Conservation (phyloP, 1,140 invertebrate species). For the Drosophila simulans region DNA sequence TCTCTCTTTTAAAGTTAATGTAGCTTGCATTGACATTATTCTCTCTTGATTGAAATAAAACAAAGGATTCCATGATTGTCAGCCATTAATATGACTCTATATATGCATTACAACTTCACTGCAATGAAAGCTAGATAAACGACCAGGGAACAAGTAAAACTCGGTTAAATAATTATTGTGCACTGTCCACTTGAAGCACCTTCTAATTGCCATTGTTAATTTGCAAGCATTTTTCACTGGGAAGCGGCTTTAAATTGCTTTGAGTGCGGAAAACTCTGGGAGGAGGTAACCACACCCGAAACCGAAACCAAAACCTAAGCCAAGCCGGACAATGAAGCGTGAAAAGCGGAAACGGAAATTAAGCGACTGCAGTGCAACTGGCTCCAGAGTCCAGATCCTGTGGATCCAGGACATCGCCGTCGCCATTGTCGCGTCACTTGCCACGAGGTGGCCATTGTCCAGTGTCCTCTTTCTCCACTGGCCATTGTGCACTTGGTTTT, state of each 20-base stretch:
- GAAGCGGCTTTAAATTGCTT: conserved; percentile 36
- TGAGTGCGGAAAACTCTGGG: conserved; percentile 1
- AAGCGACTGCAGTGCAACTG: conserved; percentile 61
- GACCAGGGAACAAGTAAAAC: not conserved
- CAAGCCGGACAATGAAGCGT: conserved; percentile 71
- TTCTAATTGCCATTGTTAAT: conserved; percentile 75
- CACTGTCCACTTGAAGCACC: conserved; percentile 53
- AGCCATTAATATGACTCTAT: too few relatives aligned
- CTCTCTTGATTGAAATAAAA: too few relatives aligned
- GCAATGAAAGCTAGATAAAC: conserved; percentile 9
- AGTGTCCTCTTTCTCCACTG: conserved; percentile 14
- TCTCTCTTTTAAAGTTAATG: too few relatives aligned
- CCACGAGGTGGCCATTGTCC: conserved; percentile 45
- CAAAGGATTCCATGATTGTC: too few relatives aligned
- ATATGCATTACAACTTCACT: not conserved
- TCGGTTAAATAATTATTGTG: conserved; percentile 46
- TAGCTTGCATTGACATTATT: too few relatives aligned
- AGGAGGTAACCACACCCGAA: conserved; percentile 1
- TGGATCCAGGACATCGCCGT: conserved; percentile 31
- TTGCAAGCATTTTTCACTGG: conserved; percentile 59
- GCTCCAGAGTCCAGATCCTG: conserved; percentile 28
- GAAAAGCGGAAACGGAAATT: conserved; percentile 74
- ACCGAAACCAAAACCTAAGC: conserved; percentile 39
- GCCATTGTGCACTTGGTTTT: conserved; percentile 69
- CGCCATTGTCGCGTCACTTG: conserved; percentile 69